Base-by-base conservation (phyloP, 2,797 vertebrate species). In the Typhlichthys subterraneus region DNA sequence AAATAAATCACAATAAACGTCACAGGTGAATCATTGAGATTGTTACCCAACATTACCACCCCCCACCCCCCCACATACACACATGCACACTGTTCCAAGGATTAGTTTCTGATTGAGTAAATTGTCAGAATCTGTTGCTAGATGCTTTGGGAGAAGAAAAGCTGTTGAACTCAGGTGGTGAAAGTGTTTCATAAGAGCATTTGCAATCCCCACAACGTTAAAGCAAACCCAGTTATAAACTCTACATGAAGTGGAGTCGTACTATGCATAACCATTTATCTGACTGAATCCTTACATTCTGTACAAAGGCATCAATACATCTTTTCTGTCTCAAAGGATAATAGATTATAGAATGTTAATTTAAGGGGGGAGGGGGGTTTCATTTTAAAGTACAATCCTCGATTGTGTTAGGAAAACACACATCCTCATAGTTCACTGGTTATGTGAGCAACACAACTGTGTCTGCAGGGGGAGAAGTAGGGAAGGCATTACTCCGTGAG, bases 281-380 rank as follows among this genome's bases (percentile, higher is more conserved):
- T 77, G 73, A 70, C 50, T 73, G 57, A 50, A 73, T 76, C 80
- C 68, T 65, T 81, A 81, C 77, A 81, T 49, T 88, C 76, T 89
- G 86, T 88, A 89, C 84, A 90, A 88, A 85, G 86, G 84, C 88
- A 84, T 80, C 59, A 79, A 81, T 63, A 63, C 65, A 72, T 42
- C 3, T 54, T 42, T 56, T 58, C 45, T 23, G 60, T 61, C 50
- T 51, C 62, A 31, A 15, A 38, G 67, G 61, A 61, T 76, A n/a
- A 53, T 58, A 47, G 56, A 65, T 53, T 70, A 45, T 59, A 45
- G 57, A 57, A 76, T 72, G 53, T 68, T 17, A 69, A 63, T 66
- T 9, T 6, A 61, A 62, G 65, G 70, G 29, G 33, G 33, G 33
- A 1, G 23, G 23, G 23, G 23, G 19, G 15, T 17, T 38, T 38